Percentiles rank a stretch among this genome's conserved stretches.
These are phyloP conservation scores for Diphyllodes magnificus DNA, from an alignment of 2,113 vertebrate genomes.

Conservation along the genomic window DNA sequence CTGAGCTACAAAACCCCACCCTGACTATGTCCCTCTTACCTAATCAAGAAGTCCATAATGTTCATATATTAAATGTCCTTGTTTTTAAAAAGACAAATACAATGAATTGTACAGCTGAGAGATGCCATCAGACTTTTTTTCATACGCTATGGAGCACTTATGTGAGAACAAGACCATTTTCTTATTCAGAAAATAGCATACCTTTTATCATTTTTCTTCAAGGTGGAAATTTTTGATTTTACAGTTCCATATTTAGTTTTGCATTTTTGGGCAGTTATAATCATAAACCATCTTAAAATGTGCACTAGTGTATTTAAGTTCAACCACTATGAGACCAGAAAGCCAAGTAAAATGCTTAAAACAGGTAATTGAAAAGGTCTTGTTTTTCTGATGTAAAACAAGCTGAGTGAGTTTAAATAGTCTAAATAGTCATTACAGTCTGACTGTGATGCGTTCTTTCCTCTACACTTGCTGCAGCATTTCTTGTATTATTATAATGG, in stretches of 20 bases:
- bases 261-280: background rate
- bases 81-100: background rate
- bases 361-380: slow-evolving; percentile 56
- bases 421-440: slow-evolving; percentile 70
- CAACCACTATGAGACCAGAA: slow-evolving; percentile 41
- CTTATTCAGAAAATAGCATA: background rate
- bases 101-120: background rate
- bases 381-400: slow-evolving; percentile 64
- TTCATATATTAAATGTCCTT: background rate
- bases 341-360: slow-evolving; percentile 42
- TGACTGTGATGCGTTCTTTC: slow-evolving; percentile 68
- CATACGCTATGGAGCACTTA: background rate
- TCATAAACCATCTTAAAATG: slow-evolving; percentile 1
- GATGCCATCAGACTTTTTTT: background rate
- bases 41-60: background rate
- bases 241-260: background rate
- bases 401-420: slow-evolving; percentile 66
- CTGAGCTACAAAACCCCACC: background rate
- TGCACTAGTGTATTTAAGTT: slow-evolving; percentile 28
- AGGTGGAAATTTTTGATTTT: background rate
- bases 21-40: background rate
- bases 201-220: background rate
- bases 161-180: background rate
- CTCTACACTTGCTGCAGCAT: slow-evolving; percentile 53
- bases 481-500: slow-evolving; percentile 67